Conservation (phyloP, 2,113 vertebrate species). For the Genyomyrus donnyi region DNA sequence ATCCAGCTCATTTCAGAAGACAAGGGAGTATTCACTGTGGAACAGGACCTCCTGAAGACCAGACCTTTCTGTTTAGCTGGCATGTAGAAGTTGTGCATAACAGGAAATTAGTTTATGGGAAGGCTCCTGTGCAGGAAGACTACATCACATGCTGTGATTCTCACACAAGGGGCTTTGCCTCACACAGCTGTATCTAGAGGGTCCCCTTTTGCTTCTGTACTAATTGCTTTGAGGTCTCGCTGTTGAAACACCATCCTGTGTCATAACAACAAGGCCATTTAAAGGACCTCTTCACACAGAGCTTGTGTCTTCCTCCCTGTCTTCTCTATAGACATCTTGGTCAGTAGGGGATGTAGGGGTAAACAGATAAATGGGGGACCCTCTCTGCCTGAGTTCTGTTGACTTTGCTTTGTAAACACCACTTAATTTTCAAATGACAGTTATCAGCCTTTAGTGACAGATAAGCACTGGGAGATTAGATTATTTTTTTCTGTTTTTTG, state of each 20-base stretch:
- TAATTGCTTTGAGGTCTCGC: slow-evolving; percentile 22
- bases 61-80: neutral
- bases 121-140: neutral
- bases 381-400: slow-evolving; percentile 17
- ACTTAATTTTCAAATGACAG: slow-evolving; percentile 33
- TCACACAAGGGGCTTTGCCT: slow-evolving; percentile 24
- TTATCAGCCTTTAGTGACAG: slow-evolving; percentile 32
- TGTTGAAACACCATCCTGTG: neutral
- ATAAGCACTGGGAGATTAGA: slow-evolving; percentile 28
- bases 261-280: slow-evolving; percentile 12
- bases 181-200: slow-evolving; percentile 9
- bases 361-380: neutral
- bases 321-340: neutral
- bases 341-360: slow-evolving; percentile 34
- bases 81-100: neutral
- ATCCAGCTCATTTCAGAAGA: slow-evolving; percentile 17
- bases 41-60: slow-evolving; percentile 1
- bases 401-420: slow-evolving; percentile 37
- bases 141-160: slow-evolving; percentile 9
- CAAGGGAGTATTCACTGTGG: slow-evolving; percentile 17
- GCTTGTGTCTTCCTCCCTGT: neutral
- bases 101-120: slow-evolving; percentile 9
- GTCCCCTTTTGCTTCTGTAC: slow-evolving; percentile 18
- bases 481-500: neutral
- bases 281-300: slow-evolving; percentile 37